These are phyloP conservation scores for Acronicta alni DNA, from an alignment of 2,888 invertebrate species.

Conservation along the genomic window DNA sequence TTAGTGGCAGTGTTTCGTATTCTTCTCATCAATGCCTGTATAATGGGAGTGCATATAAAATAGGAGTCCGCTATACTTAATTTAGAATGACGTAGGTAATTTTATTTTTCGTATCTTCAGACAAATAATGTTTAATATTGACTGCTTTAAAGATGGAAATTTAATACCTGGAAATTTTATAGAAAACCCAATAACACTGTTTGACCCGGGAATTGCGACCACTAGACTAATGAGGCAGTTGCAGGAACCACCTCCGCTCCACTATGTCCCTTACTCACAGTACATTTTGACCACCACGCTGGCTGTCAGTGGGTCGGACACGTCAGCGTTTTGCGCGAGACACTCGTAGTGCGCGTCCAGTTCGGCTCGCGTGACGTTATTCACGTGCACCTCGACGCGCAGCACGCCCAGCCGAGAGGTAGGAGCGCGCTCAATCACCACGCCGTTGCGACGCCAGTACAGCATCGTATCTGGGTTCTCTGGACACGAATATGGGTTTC, in stretches of 20 bases:
- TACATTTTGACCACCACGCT: conserved; percentile 76
- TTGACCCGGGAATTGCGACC: no score
- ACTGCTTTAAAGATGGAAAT: no score
- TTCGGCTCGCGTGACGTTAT: conserved; percentile 69
- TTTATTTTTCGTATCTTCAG: no score
- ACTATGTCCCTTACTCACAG: conserved; percentile 65
- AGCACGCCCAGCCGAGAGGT: conserved; percentile 59
- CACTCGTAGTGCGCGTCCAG: conserved; percentile 78
- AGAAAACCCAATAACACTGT: no score
- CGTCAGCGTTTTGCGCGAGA: conserved; percentile 76
- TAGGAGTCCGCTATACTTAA: no score
- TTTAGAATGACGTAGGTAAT: no score
- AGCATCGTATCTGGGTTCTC: conserved; percentile 70
- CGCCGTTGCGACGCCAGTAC: conserved; percentile 77
- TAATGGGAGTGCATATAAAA: no score
- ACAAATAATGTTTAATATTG: no score
- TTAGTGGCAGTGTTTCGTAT: no score
- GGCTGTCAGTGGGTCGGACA: conserved; percentile 71
- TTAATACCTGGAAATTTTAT: no score
- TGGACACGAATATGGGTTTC: conserved; percentile 27
- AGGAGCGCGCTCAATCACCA: conserved; percentile 62
- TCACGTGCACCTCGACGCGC: conserved; percentile 64
- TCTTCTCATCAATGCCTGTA: no score
- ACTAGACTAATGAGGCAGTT: no score
- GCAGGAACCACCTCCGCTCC: rapidly evolving